phyloP scores from a whole-genome alignment of 1,140 invertebrate species.

The Gonatopus flavifemur region DNA sequence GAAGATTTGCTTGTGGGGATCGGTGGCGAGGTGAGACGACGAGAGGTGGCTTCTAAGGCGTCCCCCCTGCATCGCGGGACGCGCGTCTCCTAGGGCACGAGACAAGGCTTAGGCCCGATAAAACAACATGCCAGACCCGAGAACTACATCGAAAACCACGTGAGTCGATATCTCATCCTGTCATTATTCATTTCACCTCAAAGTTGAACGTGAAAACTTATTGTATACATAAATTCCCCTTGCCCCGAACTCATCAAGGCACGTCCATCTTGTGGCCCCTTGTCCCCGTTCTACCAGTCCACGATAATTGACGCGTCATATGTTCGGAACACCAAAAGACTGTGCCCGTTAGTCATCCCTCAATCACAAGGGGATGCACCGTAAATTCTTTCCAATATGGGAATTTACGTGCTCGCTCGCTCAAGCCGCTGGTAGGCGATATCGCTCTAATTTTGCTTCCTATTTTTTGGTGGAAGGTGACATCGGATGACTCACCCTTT shows the following conservation, averaged over 20 bases:
- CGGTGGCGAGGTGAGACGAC: slow-evolving; percentile 44
- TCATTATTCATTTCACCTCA: too few species aligned
- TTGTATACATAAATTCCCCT: slow-evolving; percentile 13
- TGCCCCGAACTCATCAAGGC: slow-evolving; percentile 22
- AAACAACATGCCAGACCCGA: slow-evolving; percentile 42
- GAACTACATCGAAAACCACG: slow-evolving; percentile 46
- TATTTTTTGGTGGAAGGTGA: slow-evolving; percentile 18
- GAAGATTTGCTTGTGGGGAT: slow-evolving; percentile 39
- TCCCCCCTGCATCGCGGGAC: slow-evolving; percentile 45
- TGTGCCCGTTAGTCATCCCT: slow-evolving; percentile 19
- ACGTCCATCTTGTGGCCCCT: slow-evolving; percentile 52
- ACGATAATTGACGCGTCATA: slow-evolving; percentile 44
- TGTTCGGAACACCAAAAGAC: slow-evolving; percentile 25
- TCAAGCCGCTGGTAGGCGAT: slow-evolving; percentile 6
- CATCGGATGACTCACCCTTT: slow-evolving; percentile 41
- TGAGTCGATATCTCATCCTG: slow-evolving; percentile 34
- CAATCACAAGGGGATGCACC: slow-evolving; percentile 2
- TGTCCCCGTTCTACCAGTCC: slow-evolving; percentile 42
- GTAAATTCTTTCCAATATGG: slow-evolving; percentile 7
- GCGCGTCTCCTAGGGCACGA: slow-evolving; percentile 32
- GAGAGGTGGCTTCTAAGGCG: slow-evolving; percentile 40
- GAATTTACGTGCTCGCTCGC: slow-evolving; percentile 1
- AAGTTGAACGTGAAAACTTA: too few species aligned
- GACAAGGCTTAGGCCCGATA: slow-evolving; percentile 29
- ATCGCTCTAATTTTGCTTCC: background rate